phyloP scores from a whole-genome alignment of 2,888 invertebrate species.

The Blera fallax region DNA sequence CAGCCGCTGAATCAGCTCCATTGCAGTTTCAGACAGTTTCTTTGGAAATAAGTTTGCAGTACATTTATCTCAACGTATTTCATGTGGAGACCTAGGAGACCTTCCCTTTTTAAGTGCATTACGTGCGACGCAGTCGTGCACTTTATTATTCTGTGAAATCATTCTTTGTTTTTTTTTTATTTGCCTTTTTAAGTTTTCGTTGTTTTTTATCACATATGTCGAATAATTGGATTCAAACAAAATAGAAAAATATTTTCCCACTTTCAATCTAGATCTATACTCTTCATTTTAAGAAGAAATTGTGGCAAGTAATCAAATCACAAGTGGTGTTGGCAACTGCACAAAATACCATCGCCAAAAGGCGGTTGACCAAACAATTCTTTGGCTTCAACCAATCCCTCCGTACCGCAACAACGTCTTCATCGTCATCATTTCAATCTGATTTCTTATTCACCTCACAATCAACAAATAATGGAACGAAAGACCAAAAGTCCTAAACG shows the following conservation, averaged over 20 bases:
- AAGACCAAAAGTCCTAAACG: slow-evolving; percentile 57
- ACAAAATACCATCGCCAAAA: not conserved
- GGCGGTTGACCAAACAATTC: not conserved
- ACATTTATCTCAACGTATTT: too few species aligned
- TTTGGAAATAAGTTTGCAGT: too few species aligned
- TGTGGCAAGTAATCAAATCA: slow-evolving; percentile 6
- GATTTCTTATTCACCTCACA: slow-evolving; percentile 55
- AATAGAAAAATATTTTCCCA: not conserved
- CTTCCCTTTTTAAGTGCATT: too few species aligned
- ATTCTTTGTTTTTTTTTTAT: too few species aligned
- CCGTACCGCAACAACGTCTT: not conserved
- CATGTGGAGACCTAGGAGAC: too few species aligned
- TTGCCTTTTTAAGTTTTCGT: too few species aligned
- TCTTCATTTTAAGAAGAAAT: not conserved
- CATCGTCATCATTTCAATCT: slow-evolving; percentile 18
- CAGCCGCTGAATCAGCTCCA: too few species aligned
- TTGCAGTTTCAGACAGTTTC: too few species aligned
- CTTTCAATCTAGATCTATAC: not conserved
- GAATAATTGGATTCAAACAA: not conserved
- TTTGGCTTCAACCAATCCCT: not conserved
- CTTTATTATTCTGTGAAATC: too few species aligned
- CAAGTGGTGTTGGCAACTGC: not conserved
- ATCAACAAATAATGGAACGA: slow-evolving; percentile 50
- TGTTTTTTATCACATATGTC: too few species aligned
- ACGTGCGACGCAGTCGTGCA: too few species aligned